These are phyloP conservation scores for Lathronympha strigana DNA, from an alignment of 2,888 invertebrate genomes.

Conservation along the genomic window DNA sequence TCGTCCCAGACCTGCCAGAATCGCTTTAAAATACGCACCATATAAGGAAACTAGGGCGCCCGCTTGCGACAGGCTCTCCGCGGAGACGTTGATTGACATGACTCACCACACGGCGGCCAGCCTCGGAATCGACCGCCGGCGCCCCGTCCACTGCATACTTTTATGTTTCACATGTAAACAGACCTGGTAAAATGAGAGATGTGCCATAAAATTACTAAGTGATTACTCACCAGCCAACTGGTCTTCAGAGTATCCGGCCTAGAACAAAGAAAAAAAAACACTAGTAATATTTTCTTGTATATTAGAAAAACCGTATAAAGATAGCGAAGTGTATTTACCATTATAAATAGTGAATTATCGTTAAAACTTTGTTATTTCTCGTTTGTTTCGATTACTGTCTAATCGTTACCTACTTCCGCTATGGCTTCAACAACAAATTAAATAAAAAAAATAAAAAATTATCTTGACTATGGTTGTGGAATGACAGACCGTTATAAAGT, in stretches of 20 bases:
- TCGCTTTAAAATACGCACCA: conserved; percentile 84
- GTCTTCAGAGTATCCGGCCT: conserved; percentile 95
- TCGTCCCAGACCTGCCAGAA: conserved; percentile 56
- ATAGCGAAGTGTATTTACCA: conserved; percentile 29
- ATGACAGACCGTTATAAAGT: conserved; percentile 1
- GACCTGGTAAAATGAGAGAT: background rate
- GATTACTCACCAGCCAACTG: conserved; percentile 94
- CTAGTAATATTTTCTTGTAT: background rate
- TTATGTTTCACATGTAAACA: background rate
- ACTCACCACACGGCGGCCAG: conserved; percentile 64
- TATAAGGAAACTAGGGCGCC: conserved; percentile 85
- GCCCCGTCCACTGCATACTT: background rate
- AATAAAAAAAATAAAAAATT: background rate
- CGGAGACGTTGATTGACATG: conserved; percentile 80
- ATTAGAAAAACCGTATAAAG: background rate
- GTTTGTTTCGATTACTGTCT: conserved; percentile 33
- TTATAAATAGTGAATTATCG: conserved; percentile 9
- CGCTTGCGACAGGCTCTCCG: conserved; percentile 73
- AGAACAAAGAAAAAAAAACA: conserved; percentile 63
- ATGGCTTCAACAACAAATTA: conserved; percentile 19
- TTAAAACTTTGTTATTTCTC: conserved; percentile 19
- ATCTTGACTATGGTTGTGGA: conserved; percentile 7
- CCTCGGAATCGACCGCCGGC: conserved; percentile 43
- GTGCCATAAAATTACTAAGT: conserved; percentile 49
- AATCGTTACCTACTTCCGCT: conserved; percentile 25